These are phyloP conservation scores for Silurus glanis DNA, from an alignment of 2,113 vertebrate species.

Conservation along the genomic window DNA sequence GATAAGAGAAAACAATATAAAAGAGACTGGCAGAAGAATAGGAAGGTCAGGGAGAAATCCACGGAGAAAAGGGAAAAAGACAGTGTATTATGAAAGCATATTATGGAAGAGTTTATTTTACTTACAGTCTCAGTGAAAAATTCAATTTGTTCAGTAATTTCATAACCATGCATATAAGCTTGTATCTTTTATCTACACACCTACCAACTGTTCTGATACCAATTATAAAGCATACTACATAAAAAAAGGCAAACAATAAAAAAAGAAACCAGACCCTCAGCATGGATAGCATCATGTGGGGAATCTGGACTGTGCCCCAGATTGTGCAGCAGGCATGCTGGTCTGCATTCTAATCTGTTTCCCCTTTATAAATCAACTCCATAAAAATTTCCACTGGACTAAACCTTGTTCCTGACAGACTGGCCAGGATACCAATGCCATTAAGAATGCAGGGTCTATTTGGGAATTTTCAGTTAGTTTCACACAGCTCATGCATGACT, in stretches of 20 bases:
- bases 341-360: slow-evolving; percentile 43
- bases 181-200: neutral
- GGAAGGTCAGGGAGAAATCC: neutral
- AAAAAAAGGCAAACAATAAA: neutral
- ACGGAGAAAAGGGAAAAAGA: neutral
- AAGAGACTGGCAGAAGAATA: neutral
- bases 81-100: neutral
- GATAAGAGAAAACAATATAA: neutral
- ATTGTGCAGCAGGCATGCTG: slow-evolving; percentile 29
- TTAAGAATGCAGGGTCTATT: neutral
- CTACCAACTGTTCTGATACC: neutral
- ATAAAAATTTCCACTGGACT: slow-evolving; percentile 44
- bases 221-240: neutral
- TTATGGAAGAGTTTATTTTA: neutral
- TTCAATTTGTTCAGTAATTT: neutral
- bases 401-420: slow-evolving; percentile 1
- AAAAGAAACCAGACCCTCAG: neutral
- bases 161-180: neutral
- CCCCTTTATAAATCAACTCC: slow-evolving; percentile 37
- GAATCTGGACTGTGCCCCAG: slow-evolving; percentile 27
- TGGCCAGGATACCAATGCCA: neutral
- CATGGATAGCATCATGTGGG: slow-evolving; percentile 1
- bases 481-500: neutral
- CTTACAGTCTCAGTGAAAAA: neutral
- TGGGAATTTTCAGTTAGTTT: neutral